phyloP scores from a whole-genome alignment of 2,888 invertebrate species.

The Fissipunctia ypsillon region DNA sequence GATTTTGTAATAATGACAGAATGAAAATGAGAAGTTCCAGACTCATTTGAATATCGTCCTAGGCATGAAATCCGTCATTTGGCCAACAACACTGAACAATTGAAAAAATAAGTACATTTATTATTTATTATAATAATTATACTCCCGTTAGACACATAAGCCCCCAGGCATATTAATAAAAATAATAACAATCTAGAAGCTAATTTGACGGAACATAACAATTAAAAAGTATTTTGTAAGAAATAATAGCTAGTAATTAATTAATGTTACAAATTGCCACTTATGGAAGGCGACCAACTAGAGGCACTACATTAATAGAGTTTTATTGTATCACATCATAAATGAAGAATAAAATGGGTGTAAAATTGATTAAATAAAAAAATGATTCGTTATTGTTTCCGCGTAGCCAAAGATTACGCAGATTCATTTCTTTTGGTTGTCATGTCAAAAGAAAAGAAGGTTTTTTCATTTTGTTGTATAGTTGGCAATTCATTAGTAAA shows the following conservation, averaged over 20 bases:
- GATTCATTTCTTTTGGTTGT: not conserved
- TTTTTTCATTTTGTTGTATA: not conserved
- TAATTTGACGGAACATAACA: conserved; percentile 18
- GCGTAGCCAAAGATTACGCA: not conserved
- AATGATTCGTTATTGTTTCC: not conserved
- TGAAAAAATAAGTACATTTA: not conserved
- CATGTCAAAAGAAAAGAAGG: not conserved
- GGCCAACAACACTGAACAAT: not conserved
- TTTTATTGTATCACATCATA: not conserved
- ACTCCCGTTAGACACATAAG: not conserved
- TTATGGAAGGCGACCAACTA: conserved; percentile 7
- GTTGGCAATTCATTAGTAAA: not conserved
- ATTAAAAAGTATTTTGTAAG: conserved; percentile 38
- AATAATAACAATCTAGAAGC: not conserved
- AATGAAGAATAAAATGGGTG: not conserved
- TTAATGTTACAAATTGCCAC: conserved; percentile 17
- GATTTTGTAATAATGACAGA: not conserved
- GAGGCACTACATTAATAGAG: not conserved
- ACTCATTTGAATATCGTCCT: not conserved
- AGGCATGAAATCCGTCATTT: not conserved
- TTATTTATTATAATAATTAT: not conserved
- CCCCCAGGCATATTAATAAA: not conserved
- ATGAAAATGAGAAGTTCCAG: not conserved
- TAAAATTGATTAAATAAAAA: conserved; percentile 1
- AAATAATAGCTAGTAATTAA: conserved; percentile 13